Base-by-base conservation (phyloP, 2,113 vertebrate species). In the Gallinago undulata region DNA sequence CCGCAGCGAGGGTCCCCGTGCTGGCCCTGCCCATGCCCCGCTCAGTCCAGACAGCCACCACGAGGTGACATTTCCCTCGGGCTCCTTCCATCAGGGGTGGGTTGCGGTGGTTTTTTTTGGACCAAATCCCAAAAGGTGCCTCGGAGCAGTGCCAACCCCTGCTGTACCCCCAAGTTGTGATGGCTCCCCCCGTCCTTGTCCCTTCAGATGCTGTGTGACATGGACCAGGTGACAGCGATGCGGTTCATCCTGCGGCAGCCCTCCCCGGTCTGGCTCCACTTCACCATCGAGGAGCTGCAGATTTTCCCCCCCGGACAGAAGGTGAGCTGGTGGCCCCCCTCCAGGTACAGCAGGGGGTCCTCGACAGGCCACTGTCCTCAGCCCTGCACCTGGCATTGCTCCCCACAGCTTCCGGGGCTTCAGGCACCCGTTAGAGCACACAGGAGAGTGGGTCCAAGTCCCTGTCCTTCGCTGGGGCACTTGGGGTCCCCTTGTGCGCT, bases 221-320 rank as follows among this genome's bases (percentile, higher is more conserved):
- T 99, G 56, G 98, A 98, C 79, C 96, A 98, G 18, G 98, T 99
- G 67, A 84, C 87, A 2, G 98, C 98, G 1, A 86, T 99, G n/a
- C 98, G 99, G 12, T 98, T 99, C 95, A 98, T 99, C 96, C 98
- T 99, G 63, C 97, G 98, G 78, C 99, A 99, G 97, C 99, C 99
- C 7, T 99, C 99, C 12, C 98, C 98, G 0, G 97, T 98, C 45
- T 99, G 99, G 99, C 91, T 98, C 8, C 98, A 97, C 91, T 99
- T 99, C 96, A 98, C 97, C 87, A 97, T 99, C 0, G 98, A 99
- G 53, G 98, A 99, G 14, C 96, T 99, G 72, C 98, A 97, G 57
- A 96, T 99, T 43, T 98, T 97, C 45, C 98, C 98, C 4, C 96
- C 97, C 4, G 94, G 73, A 28, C 97, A 98, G 84, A 98, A 98